Evolutionary conservation across 2,113 vertebrate species (phyloP), one percentile per base, ranked within the genome.

Genomic region (Ceyx margarethae): DNA sequence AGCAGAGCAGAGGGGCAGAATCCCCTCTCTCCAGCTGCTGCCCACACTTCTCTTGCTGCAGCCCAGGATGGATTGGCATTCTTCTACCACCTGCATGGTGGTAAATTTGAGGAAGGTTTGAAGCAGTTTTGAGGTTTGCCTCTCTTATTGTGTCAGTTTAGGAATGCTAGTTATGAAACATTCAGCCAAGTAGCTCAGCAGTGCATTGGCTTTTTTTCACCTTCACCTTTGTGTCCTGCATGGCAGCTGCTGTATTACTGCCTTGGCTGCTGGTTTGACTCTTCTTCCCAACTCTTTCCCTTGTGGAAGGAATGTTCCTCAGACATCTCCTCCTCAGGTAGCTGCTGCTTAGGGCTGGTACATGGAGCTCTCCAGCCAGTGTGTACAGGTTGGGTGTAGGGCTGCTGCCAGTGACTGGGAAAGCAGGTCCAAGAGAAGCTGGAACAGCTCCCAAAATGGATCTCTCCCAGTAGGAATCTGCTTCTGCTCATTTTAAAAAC

Each of bases 381-480:
- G 9, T 18, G 62, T 76, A 51, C 89, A 95, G 91, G 89, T 89
- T 18, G 28, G 35, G 8, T 66, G 61, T 78, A 74, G 75, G 75
- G n/a, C 51, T 67, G 79, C 72, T 95, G 72, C 74, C 77, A 84
- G 77, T 33, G 18, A 35, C 54, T 58, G 86, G 77, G 83, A 90
- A 80, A 73, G 80, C 66, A 90, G 42, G 58, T 88, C 69, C 26
- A 66, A 79, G 61, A 72, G 61, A 81, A 54, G 68, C 62, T 94
- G 94, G 71, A 94, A 42, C 46, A 80, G 54, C 58, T 95, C 74
- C 84, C 67, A 40, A 6, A 69, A 64, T 71, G 28, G 28, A 79
- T 91, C 77, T 89, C 50, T 95, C 65, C 89, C 12, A 1, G 15
- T 75, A 86, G 90, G 73, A 91, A 95, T 78, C 62, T 78, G 88